Conservation (phyloP, 2,888 invertebrate genomes). For the Hemithea aestivaria region DNA sequence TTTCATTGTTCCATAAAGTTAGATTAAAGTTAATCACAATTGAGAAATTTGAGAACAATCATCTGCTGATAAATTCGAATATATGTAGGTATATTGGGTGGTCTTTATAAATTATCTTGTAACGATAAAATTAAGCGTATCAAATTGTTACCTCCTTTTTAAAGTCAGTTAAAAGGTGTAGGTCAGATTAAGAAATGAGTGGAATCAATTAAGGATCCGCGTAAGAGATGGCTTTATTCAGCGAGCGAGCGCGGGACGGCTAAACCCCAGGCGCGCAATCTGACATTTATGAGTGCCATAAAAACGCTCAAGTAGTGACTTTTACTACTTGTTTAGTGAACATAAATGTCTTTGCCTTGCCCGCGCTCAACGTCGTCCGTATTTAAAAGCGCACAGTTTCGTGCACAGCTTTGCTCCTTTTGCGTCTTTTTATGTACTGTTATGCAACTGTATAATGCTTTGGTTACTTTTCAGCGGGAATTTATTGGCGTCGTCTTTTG, state of each 20-base stretch:
- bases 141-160: no score
- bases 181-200: constrained; percentile 54
- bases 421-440: constrained; percentile 75
- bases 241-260: constrained; percentile 55
- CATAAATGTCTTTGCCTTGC: constrained; percentile 80
- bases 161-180: constrained; percentile 42
- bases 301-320: constrained; percentile 81
- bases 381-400: constrained; percentile 78
- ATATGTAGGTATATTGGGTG: no score
- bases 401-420: constrained; percentile 72
- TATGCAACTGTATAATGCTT: constrained; percentile 77
- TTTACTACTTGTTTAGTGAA: constrained; percentile 81
- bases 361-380: constrained; percentile 74
- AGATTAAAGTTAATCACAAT: no score
- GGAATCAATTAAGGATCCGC: constrained; percentile 59
- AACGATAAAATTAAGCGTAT: no score
- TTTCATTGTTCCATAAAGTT: no score
- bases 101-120: no score
- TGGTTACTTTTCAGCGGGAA: constrained; percentile 74
- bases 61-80: no score
- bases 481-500: constrained; percentile 71
- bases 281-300: constrained; percentile 80
- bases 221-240: constrained; percentile 30
- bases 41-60: no score
- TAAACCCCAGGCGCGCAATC: constrained; percentile 75